Evolutionary conservation across 2,113 vertebrate species (phyloP), one percentile per base, ranked within the genome.

Genomic region (Ptychochromis oligacanthus): DNA sequence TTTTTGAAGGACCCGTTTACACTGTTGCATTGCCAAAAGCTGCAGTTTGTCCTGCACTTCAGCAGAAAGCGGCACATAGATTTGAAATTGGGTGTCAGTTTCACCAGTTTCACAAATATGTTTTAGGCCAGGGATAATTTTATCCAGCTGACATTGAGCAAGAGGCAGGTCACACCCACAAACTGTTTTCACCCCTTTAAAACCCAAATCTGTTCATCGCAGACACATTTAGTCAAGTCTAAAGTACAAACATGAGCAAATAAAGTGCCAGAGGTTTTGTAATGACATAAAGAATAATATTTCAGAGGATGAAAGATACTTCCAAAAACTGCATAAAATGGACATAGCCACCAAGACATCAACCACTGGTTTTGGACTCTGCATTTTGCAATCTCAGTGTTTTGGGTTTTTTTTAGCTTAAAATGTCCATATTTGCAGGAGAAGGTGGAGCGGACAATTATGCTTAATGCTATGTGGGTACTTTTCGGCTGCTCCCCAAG

Each of bases 101-200:
- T 43, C n/a, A n/a, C 49, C 49, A 31, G 17, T 72, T 72, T 72
- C 43, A 31, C 65, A 2, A 72, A 49, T 20, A 13, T 70, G 31
- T 28, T 72, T 52, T 52, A 52, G 6, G 18, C 67, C 26, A 54
- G 46, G 26, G 28, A 17, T 72, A 34, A 72, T 54, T 72, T 54
- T 72, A 54, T n/a, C 18, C 67, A 72, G 46, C 67, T 54, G 67
- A 72, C 4, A 34, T 54, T n/a, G 26, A 54, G 46, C 46, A 72
- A 72, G 46, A 72, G 26, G 26, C 11, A 72, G 31, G 67, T 54
- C 34, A 72, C 20, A 52, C 46, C 67, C 11, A 72, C n/a, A 72
- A 70, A 54, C 46, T n/a, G 0, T 12, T 24, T 15, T 26, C 64
- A 4, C 0, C 10, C 17, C 26, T 31, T 49, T 18, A 13, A 31